A percentile compares a stretch with the other conserved stretches of the same genome.
phyloP scores from a whole-genome alignment of 2,113 vertebrate species.

The Calonectris borealis region DNA sequence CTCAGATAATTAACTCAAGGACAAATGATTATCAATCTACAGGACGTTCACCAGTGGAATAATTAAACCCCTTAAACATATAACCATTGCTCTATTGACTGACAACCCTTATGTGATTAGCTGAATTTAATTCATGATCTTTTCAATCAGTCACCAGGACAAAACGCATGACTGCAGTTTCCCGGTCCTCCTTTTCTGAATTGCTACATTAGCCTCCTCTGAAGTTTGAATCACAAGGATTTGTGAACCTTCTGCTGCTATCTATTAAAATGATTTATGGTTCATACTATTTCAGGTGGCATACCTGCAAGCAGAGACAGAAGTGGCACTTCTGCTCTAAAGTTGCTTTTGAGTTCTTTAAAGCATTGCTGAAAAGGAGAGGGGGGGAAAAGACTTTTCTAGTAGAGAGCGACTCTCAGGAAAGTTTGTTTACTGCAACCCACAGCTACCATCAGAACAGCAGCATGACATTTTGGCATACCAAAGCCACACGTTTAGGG shows the following conservation, averaged over 20 bases:
- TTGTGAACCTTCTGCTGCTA: not conserved
- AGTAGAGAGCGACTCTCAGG: not conserved
- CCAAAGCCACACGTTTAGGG: not conserved
- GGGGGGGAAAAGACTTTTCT: not conserved
- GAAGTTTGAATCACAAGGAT: constrained; percentile 22
- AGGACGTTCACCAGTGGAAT: not conserved
- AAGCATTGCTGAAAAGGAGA: not conserved
- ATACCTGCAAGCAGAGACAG: not conserved
- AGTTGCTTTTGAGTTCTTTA: not conserved
- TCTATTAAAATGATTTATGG: not conserved
- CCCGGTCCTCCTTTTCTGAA: not conserved
- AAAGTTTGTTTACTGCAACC: not conserved
- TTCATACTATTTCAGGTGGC: not conserved
- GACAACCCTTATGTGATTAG: not conserved
- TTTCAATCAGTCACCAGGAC: not conserved
- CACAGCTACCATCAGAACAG: not conserved
- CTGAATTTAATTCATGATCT: not conserved
- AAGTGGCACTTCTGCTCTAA: not conserved
- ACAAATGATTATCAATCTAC: constrained; percentile 21
- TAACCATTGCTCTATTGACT: not conserved
- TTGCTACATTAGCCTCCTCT: not conserved
- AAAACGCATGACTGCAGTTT: not conserved
- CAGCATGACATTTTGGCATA: not conserved
- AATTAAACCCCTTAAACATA: constrained; percentile 13
- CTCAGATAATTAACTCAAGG: constrained; percentile 31